These are phyloP conservation scores for Silurus lanzhouensis DNA, from an alignment of 2,797 vertebrate genomes.

Conservation along the genomic window DNA sequence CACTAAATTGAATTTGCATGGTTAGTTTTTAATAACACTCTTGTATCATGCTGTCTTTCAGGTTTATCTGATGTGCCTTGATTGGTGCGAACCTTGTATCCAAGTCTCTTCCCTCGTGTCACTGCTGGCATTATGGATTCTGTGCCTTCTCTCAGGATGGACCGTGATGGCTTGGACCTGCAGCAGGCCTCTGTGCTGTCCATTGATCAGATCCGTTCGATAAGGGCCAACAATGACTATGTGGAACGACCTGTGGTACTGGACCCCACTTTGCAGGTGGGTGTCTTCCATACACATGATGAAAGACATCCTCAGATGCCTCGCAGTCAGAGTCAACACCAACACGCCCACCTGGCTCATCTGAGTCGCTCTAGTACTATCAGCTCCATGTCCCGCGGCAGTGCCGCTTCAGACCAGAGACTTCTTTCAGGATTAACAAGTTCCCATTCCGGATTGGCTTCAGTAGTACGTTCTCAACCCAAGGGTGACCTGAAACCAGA, in stretches of 20 bases:
- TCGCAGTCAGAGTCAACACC: constrained; percentile 87
- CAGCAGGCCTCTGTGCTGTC: constrained; percentile 88
- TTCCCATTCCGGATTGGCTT: constrained; percentile 80
- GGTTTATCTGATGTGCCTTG: constrained; percentile 87
- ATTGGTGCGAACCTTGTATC: constrained; percentile 64
- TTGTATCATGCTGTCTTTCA: constrained; percentile 54
- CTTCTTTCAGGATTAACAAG: constrained; percentile 84
- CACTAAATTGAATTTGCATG: not conserved
- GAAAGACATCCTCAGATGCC: constrained; percentile 78
- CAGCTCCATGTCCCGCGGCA: constrained; percentile 89
- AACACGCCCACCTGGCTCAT: constrained; percentile 78
- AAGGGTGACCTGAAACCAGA: constrained; percentile 80
- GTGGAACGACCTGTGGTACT: constrained; percentile 85
- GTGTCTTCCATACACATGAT: constrained; percentile 79
- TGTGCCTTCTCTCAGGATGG: constrained; percentile 75
- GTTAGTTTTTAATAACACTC: constrained; percentile 11
- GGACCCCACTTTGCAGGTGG: constrained; percentile 74
- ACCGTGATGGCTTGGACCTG: constrained; percentile 81
- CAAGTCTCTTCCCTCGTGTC: constrained; percentile 57
- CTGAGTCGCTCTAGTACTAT: constrained; percentile 93
- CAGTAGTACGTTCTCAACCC: constrained; percentile 84
- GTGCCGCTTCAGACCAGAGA: constrained; percentile 89
- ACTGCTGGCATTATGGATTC: constrained; percentile 79
- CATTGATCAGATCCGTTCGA: constrained; percentile 90
- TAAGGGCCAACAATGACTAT: constrained; percentile 94